Evolutionary conservation across 2,888 invertebrate genomes (phyloP).

Genomic region (Metacarcinus magister): DNA sequence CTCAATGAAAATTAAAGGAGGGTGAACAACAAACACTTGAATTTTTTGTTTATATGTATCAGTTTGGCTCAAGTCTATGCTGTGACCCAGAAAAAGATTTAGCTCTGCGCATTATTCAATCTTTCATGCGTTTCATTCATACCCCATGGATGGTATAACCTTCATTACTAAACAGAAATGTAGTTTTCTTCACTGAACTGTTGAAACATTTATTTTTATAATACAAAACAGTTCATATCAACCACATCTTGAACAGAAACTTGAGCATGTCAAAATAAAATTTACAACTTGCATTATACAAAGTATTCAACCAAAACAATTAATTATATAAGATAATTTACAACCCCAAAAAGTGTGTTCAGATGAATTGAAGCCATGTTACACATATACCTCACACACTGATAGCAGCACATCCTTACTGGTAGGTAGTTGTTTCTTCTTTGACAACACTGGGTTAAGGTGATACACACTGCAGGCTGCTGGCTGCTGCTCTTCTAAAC

Average conservation of each 20-base stretch:
- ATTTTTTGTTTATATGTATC: slow-evolving; percentile 63
- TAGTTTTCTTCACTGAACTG: background rate
- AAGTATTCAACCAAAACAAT: slow-evolving; percentile 53
- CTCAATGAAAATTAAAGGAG: background rate
- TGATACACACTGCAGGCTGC: slow-evolving; percentile 27
- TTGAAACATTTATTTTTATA: background rate
- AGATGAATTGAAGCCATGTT: background rate
- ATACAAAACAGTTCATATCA: background rate
- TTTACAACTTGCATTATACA: background rate
- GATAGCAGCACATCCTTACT: background rate
- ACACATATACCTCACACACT: background rate
- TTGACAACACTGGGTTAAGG: background rate
- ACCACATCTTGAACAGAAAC: slow-evolving; percentile 7
- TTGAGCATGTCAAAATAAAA: slow-evolving; percentile 2
- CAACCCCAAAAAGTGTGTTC: background rate
- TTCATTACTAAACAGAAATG: background rate
- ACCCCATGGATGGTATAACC: background rate
- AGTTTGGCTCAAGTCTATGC: slow-evolving; percentile 67
- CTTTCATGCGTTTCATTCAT: background rate
- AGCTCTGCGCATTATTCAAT: background rate
- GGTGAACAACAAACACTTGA: slow-evolving; percentile 65
- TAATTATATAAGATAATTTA: background rate
- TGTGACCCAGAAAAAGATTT: slow-evolving; percentile 41
- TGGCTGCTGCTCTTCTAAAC: slow-evolving; percentile 64
- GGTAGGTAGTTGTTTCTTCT: background rate